A percentile compares a stretch with the other conserved stretches of the same genome.
These are phyloP conservation scores for Podiceps cristatus DNA, from an alignment of 2,113 vertebrate genomes.

Conservation along the genomic window DNA sequence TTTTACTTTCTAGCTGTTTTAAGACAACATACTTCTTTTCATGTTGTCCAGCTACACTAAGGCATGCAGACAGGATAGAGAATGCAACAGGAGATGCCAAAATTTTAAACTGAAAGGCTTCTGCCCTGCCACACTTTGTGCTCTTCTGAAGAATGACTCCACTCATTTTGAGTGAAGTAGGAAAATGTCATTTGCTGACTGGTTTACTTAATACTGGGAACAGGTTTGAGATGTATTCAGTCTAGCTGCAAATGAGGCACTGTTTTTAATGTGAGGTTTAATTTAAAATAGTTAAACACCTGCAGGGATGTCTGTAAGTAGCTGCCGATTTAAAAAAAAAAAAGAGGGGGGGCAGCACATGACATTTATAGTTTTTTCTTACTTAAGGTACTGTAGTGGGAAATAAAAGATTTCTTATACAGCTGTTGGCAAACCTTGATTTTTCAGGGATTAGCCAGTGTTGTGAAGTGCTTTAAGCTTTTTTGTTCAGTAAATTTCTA, in stretches of 20 bases:
- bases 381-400: neutral
- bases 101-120: neutral
- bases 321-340: neutral
- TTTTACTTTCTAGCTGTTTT: neutral
- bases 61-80: fast-evolving
- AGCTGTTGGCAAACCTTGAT: neutral
- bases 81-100: neutral
- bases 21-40: fast-evolving
- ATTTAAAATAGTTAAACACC: slow-evolving; percentile 7
- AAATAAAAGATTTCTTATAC: neutral
- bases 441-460: neutral
- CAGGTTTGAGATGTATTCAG: neutral
- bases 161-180: neutral
- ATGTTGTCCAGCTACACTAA: neutral
- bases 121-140: neutral
- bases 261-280: neutral
- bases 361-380: neutral
- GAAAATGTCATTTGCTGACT: neutral
- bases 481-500: neutral
- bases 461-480: neutral
- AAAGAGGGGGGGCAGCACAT: neutral
- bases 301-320: neutral
- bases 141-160: neutral
- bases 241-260: neutral
- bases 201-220: neutral